Conservation (phyloP, 2,797 vertebrate species). For the Halcyon badia region DNA sequence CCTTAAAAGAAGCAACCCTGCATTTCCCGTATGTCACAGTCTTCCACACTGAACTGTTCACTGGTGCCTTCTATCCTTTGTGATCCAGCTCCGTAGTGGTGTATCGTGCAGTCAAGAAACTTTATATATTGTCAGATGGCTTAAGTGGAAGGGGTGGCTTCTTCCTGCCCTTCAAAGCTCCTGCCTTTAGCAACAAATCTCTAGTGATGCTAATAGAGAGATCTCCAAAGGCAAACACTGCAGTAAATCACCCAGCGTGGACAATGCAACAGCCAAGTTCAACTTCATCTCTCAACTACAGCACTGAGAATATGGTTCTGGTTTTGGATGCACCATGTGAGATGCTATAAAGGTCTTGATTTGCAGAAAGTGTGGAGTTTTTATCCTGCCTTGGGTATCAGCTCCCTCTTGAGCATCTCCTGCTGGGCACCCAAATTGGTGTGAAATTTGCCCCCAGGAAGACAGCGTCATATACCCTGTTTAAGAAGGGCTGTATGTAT, state of each 20-base stretch:
- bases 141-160: background rate
- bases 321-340: background rate
- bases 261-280: accelerated
- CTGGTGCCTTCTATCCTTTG: background rate
- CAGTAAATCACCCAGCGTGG: background rate
- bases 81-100: accelerated
- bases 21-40: background rate
- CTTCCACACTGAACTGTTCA: background rate
- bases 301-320: background rate
- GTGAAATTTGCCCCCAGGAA: background rate
- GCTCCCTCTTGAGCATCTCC: background rate
- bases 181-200: background rate
- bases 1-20: background rate
- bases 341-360: background rate
- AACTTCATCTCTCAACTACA: background rate
- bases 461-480: accelerated
- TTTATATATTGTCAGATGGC: background rate
- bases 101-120: background rate
- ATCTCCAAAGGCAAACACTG: background rate
- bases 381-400: background rate
- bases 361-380: background rate
- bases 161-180: background rate
- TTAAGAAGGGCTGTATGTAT: background rate
- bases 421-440: background rate
- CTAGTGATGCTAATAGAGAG: background rate